Evolutionary conservation across 2,113 vertebrate genomes (phyloP), one percentile per base, ranked within the genome.

Genomic region (Oenanthe oenanthe): DNA sequence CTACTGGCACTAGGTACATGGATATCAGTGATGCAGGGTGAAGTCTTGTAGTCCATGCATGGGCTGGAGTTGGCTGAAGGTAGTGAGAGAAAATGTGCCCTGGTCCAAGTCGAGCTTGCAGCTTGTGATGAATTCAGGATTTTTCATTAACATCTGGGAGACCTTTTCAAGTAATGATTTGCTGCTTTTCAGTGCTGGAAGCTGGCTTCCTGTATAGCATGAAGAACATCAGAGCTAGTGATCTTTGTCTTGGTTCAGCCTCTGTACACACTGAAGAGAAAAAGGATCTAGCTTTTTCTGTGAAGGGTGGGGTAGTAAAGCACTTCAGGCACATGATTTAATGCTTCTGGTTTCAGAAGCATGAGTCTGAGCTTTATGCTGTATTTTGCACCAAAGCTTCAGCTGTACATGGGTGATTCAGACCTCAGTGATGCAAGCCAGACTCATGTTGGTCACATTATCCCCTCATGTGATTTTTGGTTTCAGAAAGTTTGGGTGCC

Each of bases 321-420:
- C 50, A 10, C 53, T 87, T 60, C 26, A 43, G 77, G 80, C 51
- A 28, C 85, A 73, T 85, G 47, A 48, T 84, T 87, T 67, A 40
- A 71, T 17, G 19, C 36, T 88, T 93, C 84, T 89, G 61, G 26
- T 91, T 94, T 96, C 74, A 85, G 77, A 67, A 85, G 75, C 26
- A 7, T 1, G 32, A 58, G 56, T 26, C 48, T 75, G 70, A 96
- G 66, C 65, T 81, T 38, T 25, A 10, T 0, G 8, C 61, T 74
- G 20, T 34, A 3, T 61, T 94, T 91, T 75, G 70, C 13, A 58
- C 45, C 34, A 20, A n/a, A 53, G 45, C 53, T 45, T 88, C 71
- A 48, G 79, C 57, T 68, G 48, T 45, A 48, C 9, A 5, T 20
- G 70, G 40, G 50, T 94, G 90, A 94, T 48, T 96, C 87, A 89